Conservation (phyloP, 2,888 invertebrate genomes). For the Deroplatys truncata region DNA sequence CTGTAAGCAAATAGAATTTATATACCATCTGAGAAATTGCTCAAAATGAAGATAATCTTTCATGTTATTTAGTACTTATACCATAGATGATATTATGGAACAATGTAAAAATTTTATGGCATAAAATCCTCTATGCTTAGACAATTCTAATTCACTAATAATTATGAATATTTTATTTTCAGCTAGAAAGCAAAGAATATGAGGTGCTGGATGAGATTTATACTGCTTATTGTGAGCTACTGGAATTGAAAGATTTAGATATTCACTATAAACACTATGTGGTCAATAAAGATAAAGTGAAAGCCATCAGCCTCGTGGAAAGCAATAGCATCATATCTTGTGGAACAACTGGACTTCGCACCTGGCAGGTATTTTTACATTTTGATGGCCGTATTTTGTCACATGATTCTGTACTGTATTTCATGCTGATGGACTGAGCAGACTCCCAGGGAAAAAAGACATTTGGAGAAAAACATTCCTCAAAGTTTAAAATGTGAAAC, state of each 20-base stretch:
- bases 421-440: too few species aligned
- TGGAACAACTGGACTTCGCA: slow-evolving; percentile 75
- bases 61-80: too few species aligned
- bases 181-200: slow-evolving; percentile 50
- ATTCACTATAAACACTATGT: slow-evolving; percentile 35
- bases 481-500: too few species aligned
- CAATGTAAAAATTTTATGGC: too few species aligned
- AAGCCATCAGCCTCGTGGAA: slow-evolving; percentile 61
- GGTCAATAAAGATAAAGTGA: slow-evolving; percentile 37
- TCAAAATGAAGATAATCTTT: too few species aligned
- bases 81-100: too few species aligned
- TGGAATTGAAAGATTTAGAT: slow-evolving; percentile 35
- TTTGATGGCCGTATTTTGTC: slow-evolving; percentile 33
- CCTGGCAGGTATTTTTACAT: slow-evolving; percentile 62
- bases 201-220: slow-evolving; percentile 67
- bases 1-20: too few species aligned
- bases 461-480: too few species aligned
- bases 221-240: slow-evolving; percentile 51
- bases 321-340: slow-evolving; percentile 66
- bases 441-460: too few species aligned
- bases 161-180: not conserved
- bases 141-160: not conserved
- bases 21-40: too few species aligned
- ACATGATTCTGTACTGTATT: slow-evolving; percentile 60
- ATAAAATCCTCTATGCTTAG: not conserved